A percentile compares a stretch with the other conserved stretches of the same genome.
Evolutionary conservation across 1,140 invertebrate species (phyloP).

Genomic region (Portunus trituberculatus): DNA sequence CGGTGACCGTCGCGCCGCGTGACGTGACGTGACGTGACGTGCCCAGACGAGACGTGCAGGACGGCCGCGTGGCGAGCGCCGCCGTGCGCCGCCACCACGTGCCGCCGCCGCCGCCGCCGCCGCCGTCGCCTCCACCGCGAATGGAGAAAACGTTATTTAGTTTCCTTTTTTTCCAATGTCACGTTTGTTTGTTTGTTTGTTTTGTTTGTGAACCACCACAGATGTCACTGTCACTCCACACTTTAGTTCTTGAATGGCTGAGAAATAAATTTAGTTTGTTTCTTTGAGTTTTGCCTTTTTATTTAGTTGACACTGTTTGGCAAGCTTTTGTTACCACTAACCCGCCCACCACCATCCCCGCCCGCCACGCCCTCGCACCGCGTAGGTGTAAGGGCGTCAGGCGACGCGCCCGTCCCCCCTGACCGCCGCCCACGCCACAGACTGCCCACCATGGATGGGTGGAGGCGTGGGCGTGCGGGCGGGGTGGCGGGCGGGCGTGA

Average conservation of each 20-base stretch:
- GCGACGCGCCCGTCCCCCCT: neutral
- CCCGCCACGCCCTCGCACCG: neutral
- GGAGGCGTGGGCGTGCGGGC: neutral
- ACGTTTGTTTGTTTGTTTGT: slow-evolving; percentile 40
- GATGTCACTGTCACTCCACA: slow-evolving; percentile 53
- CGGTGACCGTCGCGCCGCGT: too few species aligned
- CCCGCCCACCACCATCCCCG: slow-evolving; percentile 45
- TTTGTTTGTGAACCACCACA: slow-evolving; percentile 12
- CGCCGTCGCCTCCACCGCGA: too few species aligned
- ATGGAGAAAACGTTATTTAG: slow-evolving; percentile 47
- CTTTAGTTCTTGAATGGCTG: slow-evolving; percentile 72
- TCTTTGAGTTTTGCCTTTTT: slow-evolving; percentile 75
- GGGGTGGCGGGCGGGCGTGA: neutral
- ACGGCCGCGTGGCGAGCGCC: too few species aligned
- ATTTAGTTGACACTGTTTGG: slow-evolving; percentile 72
- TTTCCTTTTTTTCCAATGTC: slow-evolving; percentile 58
- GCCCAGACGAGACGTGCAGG: too few species aligned
- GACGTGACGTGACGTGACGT: too few species aligned
- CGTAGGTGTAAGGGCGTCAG: neutral
- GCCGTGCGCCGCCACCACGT: too few species aligned
- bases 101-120: too few species aligned
- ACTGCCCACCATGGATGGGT: too few species aligned
- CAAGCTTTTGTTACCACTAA: slow-evolving; percentile 69
- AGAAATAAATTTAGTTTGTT: slow-evolving; percentile 76
- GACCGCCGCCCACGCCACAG: neutral